Evolutionary conservation across 1,140 invertebrate species (phyloP).

Genomic region (Homarus americanus): DNA sequence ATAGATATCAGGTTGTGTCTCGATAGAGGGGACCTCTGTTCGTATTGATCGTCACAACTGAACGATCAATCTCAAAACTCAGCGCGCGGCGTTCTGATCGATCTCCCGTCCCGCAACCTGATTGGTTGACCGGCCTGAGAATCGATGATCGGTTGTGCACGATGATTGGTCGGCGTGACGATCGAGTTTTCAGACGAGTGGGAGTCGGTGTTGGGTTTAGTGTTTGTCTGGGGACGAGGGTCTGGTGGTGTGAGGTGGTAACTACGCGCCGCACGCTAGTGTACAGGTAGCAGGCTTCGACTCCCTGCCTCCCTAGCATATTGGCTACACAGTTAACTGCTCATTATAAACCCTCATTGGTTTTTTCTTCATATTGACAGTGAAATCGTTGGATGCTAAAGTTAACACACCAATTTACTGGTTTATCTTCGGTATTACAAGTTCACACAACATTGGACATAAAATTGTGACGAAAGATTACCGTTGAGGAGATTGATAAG

Average conservation of each 20-base stretch:
- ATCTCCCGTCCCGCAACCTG: conserved; percentile 28
- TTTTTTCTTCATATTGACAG: too few relatives aligned
- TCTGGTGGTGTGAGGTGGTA: background rate
- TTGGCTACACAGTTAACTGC: too few relatives aligned
- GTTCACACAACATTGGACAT: too few relatives aligned
- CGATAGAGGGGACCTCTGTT: background rate
- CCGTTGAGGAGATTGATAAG: too few relatives aligned
- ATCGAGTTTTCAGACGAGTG: conserved; percentile 46
- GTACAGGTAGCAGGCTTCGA: too few relatives aligned
- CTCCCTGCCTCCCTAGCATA: too few relatives aligned
- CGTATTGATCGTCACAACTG: conserved; percentile 3
- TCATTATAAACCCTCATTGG: too few relatives aligned
- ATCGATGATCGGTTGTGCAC: conserved; percentile 52
- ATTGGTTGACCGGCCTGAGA: conserved; percentile 43
- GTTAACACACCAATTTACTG: too few relatives aligned
- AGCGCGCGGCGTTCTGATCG: conserved; percentile 47
- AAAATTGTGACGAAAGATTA: too few relatives aligned
- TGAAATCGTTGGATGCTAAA: too few relatives aligned
- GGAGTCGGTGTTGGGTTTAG: background rate
- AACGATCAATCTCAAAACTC: conserved; percentile 32
- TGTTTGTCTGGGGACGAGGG: background rate
- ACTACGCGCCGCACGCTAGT: background rate
- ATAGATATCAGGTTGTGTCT: background rate
- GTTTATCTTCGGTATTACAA: too few relatives aligned
- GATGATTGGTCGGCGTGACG: conserved; percentile 54